Evolutionary conservation across 2,797 vertebrate genomes (phyloP).

Genomic region (Enteromius viviparus): DNA sequence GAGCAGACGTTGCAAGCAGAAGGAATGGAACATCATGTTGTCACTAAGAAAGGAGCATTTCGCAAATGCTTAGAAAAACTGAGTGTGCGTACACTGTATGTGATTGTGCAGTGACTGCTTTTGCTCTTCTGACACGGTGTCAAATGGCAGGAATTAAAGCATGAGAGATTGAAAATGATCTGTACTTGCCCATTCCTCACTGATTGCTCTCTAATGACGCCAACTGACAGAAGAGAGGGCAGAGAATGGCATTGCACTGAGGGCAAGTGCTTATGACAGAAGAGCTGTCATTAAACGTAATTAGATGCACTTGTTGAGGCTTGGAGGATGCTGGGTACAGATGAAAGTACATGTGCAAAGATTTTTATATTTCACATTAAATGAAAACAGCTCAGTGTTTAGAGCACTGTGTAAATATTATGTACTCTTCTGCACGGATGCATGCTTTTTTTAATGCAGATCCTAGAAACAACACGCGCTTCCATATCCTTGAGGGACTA

Average conservation of each 20-base stretch:
- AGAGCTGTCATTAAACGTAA: constrained; percentile 36
- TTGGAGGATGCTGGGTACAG: constrained; percentile 19
- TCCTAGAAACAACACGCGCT: background rate
- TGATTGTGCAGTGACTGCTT: background rate
- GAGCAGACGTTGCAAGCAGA: background rate
- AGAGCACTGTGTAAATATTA: background rate
- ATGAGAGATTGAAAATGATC: constrained; percentile 10
- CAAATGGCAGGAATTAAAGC: background rate
- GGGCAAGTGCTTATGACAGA: constrained; percentile 30
- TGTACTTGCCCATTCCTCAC: constrained; percentile 8
- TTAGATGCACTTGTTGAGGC: constrained; percentile 38
- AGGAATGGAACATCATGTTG: constrained; percentile 8
- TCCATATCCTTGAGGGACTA: background rate
- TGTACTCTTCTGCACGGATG: background rate
- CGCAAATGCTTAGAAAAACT: background rate
- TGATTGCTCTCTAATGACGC: background rate
- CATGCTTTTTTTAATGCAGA: constrained; percentile 3
- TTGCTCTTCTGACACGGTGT: constrained; percentile 13
- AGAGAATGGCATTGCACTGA: constrained; percentile 15
- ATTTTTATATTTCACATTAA: background rate
- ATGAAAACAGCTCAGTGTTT: constrained; percentile 1
- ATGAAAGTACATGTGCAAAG: constrained; percentile 13
- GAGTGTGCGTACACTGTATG: background rate
- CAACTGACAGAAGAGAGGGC: constrained; percentile 22
- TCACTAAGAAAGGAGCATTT: background rate